Conservation (phyloP, 1,140 invertebrate genomes). For the Bathynomus jamesi region DNA sequence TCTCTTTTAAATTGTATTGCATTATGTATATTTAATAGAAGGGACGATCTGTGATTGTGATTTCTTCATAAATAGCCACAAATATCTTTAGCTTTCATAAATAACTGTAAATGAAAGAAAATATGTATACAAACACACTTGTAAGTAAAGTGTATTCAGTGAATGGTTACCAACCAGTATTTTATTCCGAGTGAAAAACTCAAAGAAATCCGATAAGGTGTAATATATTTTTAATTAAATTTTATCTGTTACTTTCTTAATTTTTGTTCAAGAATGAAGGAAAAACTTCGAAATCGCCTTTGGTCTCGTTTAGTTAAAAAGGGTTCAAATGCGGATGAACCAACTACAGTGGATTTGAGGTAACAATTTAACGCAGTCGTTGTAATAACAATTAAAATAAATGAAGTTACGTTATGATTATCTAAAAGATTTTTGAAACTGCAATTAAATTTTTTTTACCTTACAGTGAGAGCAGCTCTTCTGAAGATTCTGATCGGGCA, state of each 20-base stretch:
- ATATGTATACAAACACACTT: neutral
- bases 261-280: conserved; percentile 45
- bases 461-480: neutral
- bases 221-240: too few relatives aligned
- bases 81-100: too few relatives aligned
- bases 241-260: neutral
- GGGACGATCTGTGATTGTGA: too few relatives aligned
- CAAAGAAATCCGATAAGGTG: too few relatives aligned
- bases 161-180: neutral
- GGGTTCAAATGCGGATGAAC: conserved; percentile 78
- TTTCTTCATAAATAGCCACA: too few relatives aligned
- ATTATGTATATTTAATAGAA: too few relatives aligned
- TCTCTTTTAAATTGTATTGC: too few relatives aligned
- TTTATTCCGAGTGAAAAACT: neutral
- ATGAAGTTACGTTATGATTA: too few relatives aligned
- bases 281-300: conserved; percentile 67
- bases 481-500: neutral
- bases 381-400: too few relatives aligned
- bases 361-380: conserved; percentile 65
- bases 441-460: too few relatives aligned
- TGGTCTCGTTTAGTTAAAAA: conserved; percentile 66
- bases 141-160: neutral
- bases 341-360: conserved; percentile 70
- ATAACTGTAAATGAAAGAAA: too few relatives aligned
- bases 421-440: too few relatives aligned